phyloP scores from a whole-genome alignment of 2,797 vertebrate species.

The Tiaroga cobitis region DNA sequence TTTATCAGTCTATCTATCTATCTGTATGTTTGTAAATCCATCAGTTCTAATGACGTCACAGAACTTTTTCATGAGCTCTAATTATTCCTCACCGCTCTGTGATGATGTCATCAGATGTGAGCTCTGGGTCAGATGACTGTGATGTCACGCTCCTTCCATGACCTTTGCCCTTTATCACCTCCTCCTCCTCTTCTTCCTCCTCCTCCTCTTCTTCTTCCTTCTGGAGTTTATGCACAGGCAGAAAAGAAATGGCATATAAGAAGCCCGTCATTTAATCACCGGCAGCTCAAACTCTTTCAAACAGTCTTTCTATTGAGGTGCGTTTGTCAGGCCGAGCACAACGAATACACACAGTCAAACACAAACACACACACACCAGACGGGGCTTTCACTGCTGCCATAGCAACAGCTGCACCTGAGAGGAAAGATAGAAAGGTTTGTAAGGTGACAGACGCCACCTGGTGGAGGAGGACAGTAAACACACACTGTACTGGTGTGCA shows the following conservation, averaged over 20 bases:
- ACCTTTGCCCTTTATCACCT: slow-evolving; percentile 58
- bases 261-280: slow-evolving; percentile 84
- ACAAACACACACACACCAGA: slow-evolving; percentile 56
- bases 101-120: slow-evolving; percentile 70
- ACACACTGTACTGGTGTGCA: neutral
- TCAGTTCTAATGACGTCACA: neutral
- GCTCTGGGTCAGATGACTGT: slow-evolving; percentile 60
- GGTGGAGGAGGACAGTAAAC: slow-evolving; percentile 53
- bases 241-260: slow-evolving; percentile 86
- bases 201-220: slow-evolving; percentile 69
- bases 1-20: too few relatives aligned
- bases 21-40: too few relatives aligned
- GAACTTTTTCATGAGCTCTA: neutral
- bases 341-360: slow-evolving; percentile 49
- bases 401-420: slow-evolving; percentile 81
- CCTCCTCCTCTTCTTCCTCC: slow-evolving; percentile 65
- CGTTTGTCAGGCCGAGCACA: neutral
- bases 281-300: neutral
- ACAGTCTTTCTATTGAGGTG: neutral
- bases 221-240: slow-evolving; percentile 82
- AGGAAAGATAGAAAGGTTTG: slow-evolving; percentile 52
- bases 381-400: slow-evolving; percentile 76
- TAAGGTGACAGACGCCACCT: slow-evolving; percentile 67
- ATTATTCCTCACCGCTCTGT: slow-evolving; percentile 83
- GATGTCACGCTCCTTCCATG: slow-evolving; percentile 54